phyloP scores from a whole-genome alignment of 2,797 vertebrate species.

The Enteromius anoplus region DNA sequence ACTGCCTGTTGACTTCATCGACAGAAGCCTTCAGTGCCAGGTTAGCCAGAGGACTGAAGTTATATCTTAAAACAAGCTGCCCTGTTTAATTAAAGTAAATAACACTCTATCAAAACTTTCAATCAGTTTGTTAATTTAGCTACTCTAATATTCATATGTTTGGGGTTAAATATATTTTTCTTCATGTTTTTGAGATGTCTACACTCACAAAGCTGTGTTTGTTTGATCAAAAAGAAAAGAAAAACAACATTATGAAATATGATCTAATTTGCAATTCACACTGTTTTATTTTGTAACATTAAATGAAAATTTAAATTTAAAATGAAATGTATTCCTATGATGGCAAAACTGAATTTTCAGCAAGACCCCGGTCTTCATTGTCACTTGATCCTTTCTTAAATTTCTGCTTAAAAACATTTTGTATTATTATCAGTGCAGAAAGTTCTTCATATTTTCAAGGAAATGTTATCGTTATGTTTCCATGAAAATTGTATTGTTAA shows the following conservation, averaged over 20 bases:
- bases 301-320: too few relatives aligned
- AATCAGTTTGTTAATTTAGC: background rate
- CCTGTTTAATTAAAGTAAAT: constrained; percentile 13
- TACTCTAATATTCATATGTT: background rate
- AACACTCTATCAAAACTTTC: background rate
- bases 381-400: background rate
- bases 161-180: background rate
- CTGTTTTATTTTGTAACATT: background rate
- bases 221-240: background rate
- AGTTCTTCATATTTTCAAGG: background rate
- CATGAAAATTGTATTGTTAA: background rate
- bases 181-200: background rate
- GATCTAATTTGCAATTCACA: background rate
- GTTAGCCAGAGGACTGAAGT: constrained; percentile 27
- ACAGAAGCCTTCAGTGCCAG: constrained; percentile 33
- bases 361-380: background rate
- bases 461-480: background rate
- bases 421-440: background rate
- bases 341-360: background rate
- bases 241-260: background rate
- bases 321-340: background rate
- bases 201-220: background rate
- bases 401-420: background rate
- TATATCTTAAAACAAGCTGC: background rate
- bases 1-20: constrained; percentile 38